phyloP scores from a whole-genome alignment of 2,797 vertebrate genomes.

The Malacoctenus gilli region DNA sequence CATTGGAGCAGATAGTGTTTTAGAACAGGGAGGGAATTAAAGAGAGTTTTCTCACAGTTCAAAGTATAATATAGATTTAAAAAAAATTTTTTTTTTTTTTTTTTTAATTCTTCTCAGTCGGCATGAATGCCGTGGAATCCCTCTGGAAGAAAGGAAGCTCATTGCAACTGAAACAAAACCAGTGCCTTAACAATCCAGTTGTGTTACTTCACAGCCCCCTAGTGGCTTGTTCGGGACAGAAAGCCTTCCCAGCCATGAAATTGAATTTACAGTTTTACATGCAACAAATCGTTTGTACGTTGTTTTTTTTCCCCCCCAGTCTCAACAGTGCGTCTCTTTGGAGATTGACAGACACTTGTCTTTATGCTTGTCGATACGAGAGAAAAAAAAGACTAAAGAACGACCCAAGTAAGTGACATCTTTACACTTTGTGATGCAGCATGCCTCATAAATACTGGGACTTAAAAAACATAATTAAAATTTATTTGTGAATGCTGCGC shows the following conservation, averaged over 20 bases:
- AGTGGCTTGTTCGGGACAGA: slow-evolving; percentile 57
- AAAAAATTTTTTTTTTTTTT: too few species aligned
- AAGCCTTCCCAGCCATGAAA: slow-evolving; percentile 29
- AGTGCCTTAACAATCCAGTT: slow-evolving; percentile 19
- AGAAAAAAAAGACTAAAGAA: neutral
- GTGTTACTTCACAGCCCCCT: slow-evolving; percentile 70
- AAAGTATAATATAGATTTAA: neutral
- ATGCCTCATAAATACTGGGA: too few species aligned
- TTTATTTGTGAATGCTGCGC: too few species aligned
- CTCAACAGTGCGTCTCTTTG: too few species aligned
- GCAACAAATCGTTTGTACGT: neutral
- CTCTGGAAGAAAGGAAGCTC: neutral
- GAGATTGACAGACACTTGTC: too few species aligned
- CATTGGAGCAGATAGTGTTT: slow-evolving; percentile 36
- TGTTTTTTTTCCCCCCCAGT: slow-evolving; percentile 11
- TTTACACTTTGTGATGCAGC: neutral
- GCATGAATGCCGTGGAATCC: slow-evolving; percentile 5
- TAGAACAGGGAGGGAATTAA: slow-evolving; percentile 23
- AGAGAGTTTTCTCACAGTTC: slow-evolving; percentile 16
- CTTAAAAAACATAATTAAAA: too few species aligned
- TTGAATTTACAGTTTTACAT: slow-evolving; percentile 15
- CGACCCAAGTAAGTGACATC: neutral
- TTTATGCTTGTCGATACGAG: too few species aligned
- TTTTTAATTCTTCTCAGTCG: too few species aligned
- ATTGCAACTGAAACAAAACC: slow-evolving; percentile 6